A percentile compares a stretch with the other conserved stretches of the same genome.
These are phyloP conservation scores for Podarcis raffonei DNA, from an alignment of 2,113 vertebrate species.

Conservation along the genomic window DNA sequence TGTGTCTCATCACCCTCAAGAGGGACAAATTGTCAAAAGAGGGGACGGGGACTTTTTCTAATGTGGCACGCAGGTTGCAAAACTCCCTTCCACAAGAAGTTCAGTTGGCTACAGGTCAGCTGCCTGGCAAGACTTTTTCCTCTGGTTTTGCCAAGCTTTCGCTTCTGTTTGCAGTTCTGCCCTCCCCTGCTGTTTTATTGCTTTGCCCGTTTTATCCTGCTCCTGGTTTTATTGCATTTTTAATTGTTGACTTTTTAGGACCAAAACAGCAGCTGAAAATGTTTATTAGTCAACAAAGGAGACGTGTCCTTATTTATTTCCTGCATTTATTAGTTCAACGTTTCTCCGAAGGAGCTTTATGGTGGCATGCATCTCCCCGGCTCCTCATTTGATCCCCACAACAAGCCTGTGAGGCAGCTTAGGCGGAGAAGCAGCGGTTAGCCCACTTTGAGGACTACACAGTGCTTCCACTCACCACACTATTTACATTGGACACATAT, in stretches of 20 bases:
- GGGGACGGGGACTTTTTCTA: too few relatives aligned
- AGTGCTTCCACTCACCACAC: neutral
- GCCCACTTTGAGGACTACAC: neutral
- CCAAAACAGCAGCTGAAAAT: too few relatives aligned
- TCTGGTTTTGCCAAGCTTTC: neutral
- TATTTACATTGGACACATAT: neutral
- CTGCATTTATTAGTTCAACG: too few relatives aligned
- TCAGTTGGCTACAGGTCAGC: neutral
- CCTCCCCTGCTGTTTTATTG: neutral
- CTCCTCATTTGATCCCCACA: too few relatives aligned
- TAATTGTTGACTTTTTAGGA: neutral
- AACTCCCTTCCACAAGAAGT: neutral
- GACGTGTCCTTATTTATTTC: neutral
- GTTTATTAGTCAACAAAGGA: too few relatives aligned
- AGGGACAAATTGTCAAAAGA: too few relatives aligned
- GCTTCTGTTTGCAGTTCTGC: neutral
- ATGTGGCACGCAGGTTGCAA: too few relatives aligned
- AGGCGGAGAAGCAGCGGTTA: too few relatives aligned
- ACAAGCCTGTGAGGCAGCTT: too few relatives aligned
- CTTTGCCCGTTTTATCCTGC: neutral
- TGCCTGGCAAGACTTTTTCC: neutral
- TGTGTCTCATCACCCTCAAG: too few relatives aligned
- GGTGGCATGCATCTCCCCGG: too few relatives aligned
- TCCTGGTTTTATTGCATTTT: neutral
- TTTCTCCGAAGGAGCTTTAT: too few relatives aligned